These are phyloP conservation scores for Donacobius atricapilla DNA, from an alignment of 2,113 vertebrate genomes.

Conservation along the genomic window DNA sequence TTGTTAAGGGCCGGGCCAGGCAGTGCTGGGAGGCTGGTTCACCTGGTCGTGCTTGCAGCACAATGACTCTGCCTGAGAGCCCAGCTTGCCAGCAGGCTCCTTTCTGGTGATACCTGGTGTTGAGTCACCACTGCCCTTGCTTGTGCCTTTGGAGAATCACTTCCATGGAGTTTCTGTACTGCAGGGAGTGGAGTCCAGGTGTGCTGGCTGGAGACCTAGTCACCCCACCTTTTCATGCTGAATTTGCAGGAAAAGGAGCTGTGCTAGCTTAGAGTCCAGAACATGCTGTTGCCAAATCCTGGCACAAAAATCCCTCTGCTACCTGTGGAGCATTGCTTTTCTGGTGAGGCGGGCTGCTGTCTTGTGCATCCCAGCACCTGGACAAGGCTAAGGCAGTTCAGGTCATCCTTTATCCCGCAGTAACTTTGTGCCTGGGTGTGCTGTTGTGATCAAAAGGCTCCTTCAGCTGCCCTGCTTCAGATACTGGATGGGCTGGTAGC, in stretches of 20 bases:
- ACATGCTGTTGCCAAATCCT: neutral
- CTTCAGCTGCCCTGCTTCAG: neutral
- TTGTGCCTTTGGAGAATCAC: neutral
- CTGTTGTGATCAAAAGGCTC: slow-evolving; percentile 1
- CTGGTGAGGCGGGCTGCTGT: neutral
- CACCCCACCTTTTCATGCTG: neutral
- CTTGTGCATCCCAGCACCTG: neutral
- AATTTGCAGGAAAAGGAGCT: neutral
- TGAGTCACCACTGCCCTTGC: neutral
- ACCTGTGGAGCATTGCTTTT: neutral
- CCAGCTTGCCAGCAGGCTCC: neutral
- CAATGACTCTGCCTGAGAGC: rapidly evolving
- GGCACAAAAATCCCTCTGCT: neutral
- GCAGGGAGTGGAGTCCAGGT: rapidly evolving
- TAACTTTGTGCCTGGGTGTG: neutral
- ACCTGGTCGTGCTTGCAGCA: neutral
- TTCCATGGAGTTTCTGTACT: neutral
- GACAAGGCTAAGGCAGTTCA: neutral
- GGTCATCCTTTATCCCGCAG: neutral
- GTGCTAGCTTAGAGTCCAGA: neutral
- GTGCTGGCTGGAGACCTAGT: neutral
- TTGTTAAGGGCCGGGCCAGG: rapidly evolving
- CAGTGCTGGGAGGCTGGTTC: neutral
- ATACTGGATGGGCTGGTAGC: neutral
- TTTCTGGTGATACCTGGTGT: neutral